These are phyloP conservation scores for Lepidocyrtoides sp. DNA, from an alignment of 2,888 invertebrate genomes.

Conservation along the genomic window DNA sequence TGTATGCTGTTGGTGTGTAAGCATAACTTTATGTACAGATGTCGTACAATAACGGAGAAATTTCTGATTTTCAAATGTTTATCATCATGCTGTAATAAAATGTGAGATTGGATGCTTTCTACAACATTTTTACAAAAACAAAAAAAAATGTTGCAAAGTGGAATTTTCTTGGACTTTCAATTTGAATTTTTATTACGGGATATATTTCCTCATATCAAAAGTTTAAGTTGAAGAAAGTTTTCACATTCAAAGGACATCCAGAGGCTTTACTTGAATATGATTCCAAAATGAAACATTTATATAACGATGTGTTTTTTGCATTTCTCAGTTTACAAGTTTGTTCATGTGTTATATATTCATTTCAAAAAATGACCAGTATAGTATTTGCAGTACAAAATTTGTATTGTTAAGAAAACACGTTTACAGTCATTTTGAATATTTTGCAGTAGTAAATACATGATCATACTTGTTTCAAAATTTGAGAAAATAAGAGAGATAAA, in stretches of 20 bases:
- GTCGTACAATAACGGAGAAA: neutral
- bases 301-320: too few species aligned
- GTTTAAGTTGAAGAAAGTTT: conserved; percentile 26
- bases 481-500: neutral
- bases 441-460: too few species aligned
- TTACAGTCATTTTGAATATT: too few species aligned
- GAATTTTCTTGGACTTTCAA: conserved; percentile 33
- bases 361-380: too few species aligned
- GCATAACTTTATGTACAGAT: conserved; percentile 2
- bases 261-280: neutral
- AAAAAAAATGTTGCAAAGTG: neutral
- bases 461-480: neutral
- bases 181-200: conserved; percentile 70
- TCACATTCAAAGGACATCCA: neutral
- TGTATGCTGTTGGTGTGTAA: neutral
- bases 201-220: conserved; percentile 24
- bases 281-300: neutral
- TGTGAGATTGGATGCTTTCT: conserved; percentile 57
- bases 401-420: too few species aligned
- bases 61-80: conserved; percentile 57
- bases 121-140: neutral
- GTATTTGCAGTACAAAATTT: too few species aligned
- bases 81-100: conserved; percentile 63
- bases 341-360: too few species aligned
- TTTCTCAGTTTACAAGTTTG: too few species aligned